phyloP scores from a whole-genome alignment of 2,797 vertebrate genomes.

The Fratercula arctica region DNA sequence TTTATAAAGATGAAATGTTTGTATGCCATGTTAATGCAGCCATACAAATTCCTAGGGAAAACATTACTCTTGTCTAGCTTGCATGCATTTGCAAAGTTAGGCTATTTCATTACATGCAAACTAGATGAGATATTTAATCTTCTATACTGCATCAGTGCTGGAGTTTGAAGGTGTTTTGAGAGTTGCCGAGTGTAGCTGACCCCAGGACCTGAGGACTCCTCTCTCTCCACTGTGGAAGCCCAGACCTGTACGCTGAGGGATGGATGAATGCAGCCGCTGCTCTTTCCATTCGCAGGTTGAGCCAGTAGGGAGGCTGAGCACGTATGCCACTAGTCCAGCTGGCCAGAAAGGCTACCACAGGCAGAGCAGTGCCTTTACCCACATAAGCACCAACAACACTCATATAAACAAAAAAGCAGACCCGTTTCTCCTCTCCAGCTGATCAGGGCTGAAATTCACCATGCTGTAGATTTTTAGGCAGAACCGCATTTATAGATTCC shows the following conservation, averaged over 20 bases:
- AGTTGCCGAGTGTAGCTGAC: background rate
- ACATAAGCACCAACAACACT: accelerated
- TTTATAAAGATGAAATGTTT: background rate
- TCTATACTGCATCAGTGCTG: background rate
- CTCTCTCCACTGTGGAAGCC: background rate
- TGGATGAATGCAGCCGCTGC: background rate
- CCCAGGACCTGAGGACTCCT: background rate
- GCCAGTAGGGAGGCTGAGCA: background rate
- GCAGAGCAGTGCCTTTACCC: background rate
- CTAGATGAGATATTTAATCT: background rate
- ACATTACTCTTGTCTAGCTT: background rate
- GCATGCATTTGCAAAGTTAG: background rate
- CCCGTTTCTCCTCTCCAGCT: background rate
- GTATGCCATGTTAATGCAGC: background rate
- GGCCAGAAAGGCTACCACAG: background rate
- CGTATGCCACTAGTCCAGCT: background rate
- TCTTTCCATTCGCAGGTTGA: background rate
- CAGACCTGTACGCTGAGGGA: background rate
- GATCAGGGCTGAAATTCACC: background rate
- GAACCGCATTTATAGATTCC: background rate
- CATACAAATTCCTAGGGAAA: background rate
- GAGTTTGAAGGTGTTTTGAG: background rate
- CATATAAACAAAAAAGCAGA: background rate
- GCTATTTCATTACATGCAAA: background rate
- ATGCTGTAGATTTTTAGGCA: background rate